Percentiles rank a stretch among this genome's conserved stretches.
phyloP scores from a whole-genome alignment of 2,113 vertebrate genomes.

The Datnioides undecimradiatus region DNA sequence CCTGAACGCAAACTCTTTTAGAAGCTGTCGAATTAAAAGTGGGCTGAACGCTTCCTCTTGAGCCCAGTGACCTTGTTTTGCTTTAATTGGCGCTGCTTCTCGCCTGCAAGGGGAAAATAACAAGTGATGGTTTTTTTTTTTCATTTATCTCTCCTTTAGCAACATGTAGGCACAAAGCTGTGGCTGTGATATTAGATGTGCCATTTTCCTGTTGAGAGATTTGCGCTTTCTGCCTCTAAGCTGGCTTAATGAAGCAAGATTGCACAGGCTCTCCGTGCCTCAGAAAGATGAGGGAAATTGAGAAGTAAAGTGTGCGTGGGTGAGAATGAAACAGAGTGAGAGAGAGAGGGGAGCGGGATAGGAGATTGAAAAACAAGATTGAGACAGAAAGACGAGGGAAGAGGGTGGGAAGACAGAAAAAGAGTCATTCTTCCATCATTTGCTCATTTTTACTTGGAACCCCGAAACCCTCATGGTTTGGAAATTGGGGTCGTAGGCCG shows the following conservation, averaged over 20 bases:
- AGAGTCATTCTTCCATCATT: conserved; percentile 10
- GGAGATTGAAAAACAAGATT: conserved; percentile 29
- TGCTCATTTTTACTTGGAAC: conserved; percentile 21
- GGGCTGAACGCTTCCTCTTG: conserved; percentile 44
- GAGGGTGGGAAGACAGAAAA: conserved; percentile 1
- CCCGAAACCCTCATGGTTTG: conserved; percentile 9
- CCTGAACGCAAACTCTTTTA: conserved; percentile 37
- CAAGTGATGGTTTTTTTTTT: conserved; percentile 5
- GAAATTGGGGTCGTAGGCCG: conserved; percentile 36
- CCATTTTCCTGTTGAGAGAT: conserved; percentile 41
- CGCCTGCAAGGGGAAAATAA: conserved; percentile 39
- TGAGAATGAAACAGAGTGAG: neutral
- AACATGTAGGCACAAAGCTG: conserved; percentile 28
- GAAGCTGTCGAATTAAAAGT: conserved; percentile 41
- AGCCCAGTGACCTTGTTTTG: conserved; percentile 66
- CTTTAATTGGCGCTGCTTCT: conserved; percentile 54
- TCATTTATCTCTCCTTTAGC: neutral
- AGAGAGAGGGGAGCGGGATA: neutral
- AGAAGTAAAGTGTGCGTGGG: conserved; percentile 8
- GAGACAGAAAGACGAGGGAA: neutral
- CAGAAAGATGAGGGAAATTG: conserved; percentile 4
- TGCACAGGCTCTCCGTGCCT: neutral
- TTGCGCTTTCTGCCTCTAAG: conserved; percentile 41
- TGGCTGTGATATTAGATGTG: conserved; percentile 9
- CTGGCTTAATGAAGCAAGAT: conserved; percentile 58